phyloP scores from a whole-genome alignment of 2,797 vertebrate species.

The Mareca strepera region DNA sequence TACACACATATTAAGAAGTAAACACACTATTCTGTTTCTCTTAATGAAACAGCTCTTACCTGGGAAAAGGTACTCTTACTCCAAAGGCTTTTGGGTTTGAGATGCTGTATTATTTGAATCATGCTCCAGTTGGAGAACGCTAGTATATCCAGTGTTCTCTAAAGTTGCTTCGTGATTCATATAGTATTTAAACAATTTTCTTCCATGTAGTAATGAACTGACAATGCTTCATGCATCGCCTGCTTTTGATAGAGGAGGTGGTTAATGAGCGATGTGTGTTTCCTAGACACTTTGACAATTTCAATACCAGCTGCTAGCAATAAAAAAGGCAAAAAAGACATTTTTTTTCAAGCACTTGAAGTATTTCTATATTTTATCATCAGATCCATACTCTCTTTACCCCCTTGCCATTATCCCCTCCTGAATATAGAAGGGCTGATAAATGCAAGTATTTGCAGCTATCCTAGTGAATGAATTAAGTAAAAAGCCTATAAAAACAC shows the following conservation, averaged over 20 bases:
- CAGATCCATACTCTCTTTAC: background rate
- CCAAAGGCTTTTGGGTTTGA: background rate
- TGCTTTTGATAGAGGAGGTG: background rate
- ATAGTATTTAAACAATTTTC: background rate
- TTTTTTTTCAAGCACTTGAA: background rate
- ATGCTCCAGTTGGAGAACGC: background rate
- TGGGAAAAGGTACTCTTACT: background rate
- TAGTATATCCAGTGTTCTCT: background rate
- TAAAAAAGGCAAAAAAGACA: background rate
- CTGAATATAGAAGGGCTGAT: conserved; percentile 41
- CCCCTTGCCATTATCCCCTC: background rate
- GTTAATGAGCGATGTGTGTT: conserved; percentile 25
- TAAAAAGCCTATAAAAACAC: conserved; percentile 38
- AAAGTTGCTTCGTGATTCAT: conserved; percentile 9
- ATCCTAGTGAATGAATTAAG: background rate
- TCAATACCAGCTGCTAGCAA: conserved; percentile 39
- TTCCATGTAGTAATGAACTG: background rate
- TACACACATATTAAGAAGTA: background rate
- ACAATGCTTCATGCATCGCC: background rate
- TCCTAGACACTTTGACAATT: conserved; percentile 8
- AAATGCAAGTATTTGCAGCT: background rate
- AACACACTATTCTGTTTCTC: background rate
- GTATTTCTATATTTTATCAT: background rate
- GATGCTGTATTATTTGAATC: conserved; percentile 9
- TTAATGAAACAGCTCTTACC: background rate